These are phyloP conservation scores for Cyanistes caeruleus DNA, from an alignment of 2,113 vertebrate species.

Conservation along the genomic window DNA sequence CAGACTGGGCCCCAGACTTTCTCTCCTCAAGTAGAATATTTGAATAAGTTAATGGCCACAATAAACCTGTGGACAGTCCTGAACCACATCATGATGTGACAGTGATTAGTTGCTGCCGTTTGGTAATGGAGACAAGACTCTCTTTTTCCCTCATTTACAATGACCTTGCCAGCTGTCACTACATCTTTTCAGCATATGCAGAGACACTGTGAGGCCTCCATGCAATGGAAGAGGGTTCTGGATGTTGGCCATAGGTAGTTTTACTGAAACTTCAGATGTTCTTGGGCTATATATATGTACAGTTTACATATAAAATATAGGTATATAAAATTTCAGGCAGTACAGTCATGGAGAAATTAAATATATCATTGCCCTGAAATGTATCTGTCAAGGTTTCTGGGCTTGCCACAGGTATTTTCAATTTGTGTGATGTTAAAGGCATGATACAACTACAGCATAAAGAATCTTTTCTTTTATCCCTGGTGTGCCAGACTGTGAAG, in stretches of 20 bases:
- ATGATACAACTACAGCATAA: not conserved
- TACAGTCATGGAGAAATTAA: not conserved
- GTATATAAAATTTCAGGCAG: not conserved
- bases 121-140: conserved; percentile 68
- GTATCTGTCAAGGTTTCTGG: not conserved
- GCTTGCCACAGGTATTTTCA: not conserved
- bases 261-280: not conserved
- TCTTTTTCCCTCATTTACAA: conserved; percentile 67
- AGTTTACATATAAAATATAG: not conserved
- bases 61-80: conserved; percentile 60
- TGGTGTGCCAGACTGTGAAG: not conserved
- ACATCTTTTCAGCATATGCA: conserved; percentile 45
- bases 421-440: not conserved
- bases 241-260: not conserved
- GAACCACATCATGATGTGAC: conserved; percentile 60
- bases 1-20: not conserved
- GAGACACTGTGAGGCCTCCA: not conserved
- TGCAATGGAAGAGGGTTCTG: not conserved
- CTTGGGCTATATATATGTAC: not conserved
- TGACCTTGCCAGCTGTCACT: conserved; percentile 60
- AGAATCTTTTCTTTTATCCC: not conserved
- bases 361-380: not conserved
- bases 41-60: conserved; percentile 55
- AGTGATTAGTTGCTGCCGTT: conserved; percentile 57
- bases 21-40: conserved; percentile 32